Percentiles rank a stretch among this genome's conserved stretches.
These are phyloP conservation scores for Collichthys lucidus DNA, from an alignment of 2,113 vertebrate species.

Conservation along the genomic window DNA sequence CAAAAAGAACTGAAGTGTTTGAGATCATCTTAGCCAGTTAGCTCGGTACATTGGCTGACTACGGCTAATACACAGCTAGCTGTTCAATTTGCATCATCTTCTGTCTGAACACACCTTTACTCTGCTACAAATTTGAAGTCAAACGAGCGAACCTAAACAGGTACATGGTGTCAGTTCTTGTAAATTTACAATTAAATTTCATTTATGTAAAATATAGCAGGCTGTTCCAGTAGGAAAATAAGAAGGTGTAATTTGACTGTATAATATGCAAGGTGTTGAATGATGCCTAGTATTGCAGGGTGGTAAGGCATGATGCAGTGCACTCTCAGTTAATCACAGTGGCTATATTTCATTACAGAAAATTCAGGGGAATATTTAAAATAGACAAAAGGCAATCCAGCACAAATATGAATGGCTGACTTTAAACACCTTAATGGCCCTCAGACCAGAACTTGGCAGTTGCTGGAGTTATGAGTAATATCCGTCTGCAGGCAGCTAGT, in stretches of 20 bases:
- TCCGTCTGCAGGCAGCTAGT: constrained; percentile 79
- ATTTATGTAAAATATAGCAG: constrained; percentile 36
- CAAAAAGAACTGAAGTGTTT: background rate
- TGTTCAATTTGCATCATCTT: background rate
- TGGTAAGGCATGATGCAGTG: constrained; percentile 48
- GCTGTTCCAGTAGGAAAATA: constrained; percentile 36
- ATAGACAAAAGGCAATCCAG: constrained; percentile 71
- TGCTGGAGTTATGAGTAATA: constrained; percentile 80
- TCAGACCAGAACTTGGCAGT: constrained; percentile 82
- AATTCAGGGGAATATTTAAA: constrained; percentile 72
- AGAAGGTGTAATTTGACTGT: constrained; percentile 39
- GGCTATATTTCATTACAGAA: constrained; percentile 59
- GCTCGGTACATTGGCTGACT: background rate
- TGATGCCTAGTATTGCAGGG: constrained; percentile 53
- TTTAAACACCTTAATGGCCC: constrained; percentile 84
- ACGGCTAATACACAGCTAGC: background rate
- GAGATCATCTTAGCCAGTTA: background rate
- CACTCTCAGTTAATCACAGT: constrained; percentile 62
- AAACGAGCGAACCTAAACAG: background rate
- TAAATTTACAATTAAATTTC: constrained; percentile 23
- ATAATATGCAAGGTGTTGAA: constrained; percentile 65
- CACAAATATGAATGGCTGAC: constrained; percentile 82
- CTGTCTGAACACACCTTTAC: background rate
- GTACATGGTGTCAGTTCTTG: background rate
- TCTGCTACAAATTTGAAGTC: background rate